Evolutionary conservation across 2,888 invertebrate species (phyloP), one percentile per base, ranked within the genome.

Genomic region (Diadegma fenestrale): DNA sequence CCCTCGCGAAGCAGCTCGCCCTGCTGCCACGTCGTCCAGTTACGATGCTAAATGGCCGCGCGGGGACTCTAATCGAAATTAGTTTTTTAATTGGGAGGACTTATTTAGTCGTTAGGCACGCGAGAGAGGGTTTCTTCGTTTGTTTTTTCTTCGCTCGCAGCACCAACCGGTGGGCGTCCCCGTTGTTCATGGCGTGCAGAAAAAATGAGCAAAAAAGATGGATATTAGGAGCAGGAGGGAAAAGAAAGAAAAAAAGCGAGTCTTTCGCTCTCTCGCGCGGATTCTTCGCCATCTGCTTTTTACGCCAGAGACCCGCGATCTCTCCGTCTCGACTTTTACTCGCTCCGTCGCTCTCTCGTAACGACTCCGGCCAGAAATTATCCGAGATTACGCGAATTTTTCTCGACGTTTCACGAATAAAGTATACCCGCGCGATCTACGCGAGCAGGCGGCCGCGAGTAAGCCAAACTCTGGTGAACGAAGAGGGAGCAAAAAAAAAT

Each of bases 1-100:
- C 77, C 71, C 63, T 76, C 64, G 14, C 64, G 14, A 61, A 69
- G 30, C 80, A n/a, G 69, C 82, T 84, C 84, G 85, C 79, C 69
- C 43, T 58, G 48, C 69, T 77, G 77, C 85, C 71, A 76, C 82
- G 71, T 72, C 76, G 85, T 86, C 85, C 90, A 89, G 90, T 91
- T 91, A 90, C 90, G 87, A 89, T 89, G 90, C 88, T 89, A 88
- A 90, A 91, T 88, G 88, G 91, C 88, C 91, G 88, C 92, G 72
- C 89, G 82, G 92, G 92, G 92, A 92, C 91, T 92, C 90, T 93
- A 92, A 93, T 93, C 93, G 93, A 92, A 93, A 93, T 93, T 91
- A 92, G 91, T 93, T 93, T 93, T 93, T 93, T 93, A 93, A 93
- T 93, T 93, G 93, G 89, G 84, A 87, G 87, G 92, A 92, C 92